A percentile compares a stretch with the other conserved stretches of the same genome.
Evolutionary conservation across 2,888 invertebrate genomes (phyloP).

Genomic region (Clostera curtula): DNA sequence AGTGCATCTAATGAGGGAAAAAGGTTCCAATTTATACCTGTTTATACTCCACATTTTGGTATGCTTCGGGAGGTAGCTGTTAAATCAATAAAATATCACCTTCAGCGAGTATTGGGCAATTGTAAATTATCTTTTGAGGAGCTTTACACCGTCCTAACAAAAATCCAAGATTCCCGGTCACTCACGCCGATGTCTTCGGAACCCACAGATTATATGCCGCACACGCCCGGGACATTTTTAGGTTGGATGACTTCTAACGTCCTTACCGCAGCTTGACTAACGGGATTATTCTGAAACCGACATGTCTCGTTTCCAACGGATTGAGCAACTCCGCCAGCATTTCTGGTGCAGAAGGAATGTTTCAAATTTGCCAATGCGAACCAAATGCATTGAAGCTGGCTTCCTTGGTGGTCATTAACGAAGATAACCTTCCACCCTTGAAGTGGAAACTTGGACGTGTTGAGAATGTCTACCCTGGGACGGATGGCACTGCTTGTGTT

Average conservation of each 20-base stretch:
- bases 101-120: constrained; percentile 9
- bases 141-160: constrained; percentile 9
- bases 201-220: constrained; percentile 7
- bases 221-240: constrained; percentile 17
- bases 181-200: constrained; percentile 12
- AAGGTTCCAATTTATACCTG: constrained; percentile 2
- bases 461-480: no score
- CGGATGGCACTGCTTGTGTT: no score
- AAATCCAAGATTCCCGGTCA: constrained; percentile 16
- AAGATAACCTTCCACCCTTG: no score
- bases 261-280: not conserved
- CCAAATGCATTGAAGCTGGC: no score
- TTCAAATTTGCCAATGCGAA: no score
- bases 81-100: constrained; percentile 6
- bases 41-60: constrained; percentile 7
- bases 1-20: constrained; percentile 1
- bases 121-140: constrained; percentile 12
- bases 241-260: constrained; percentile 10
- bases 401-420: no score
- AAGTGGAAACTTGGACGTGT: no score
- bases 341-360: no score
- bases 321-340: not conserved
- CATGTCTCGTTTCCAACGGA: constrained; percentile 2
- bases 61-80: constrained; percentile 1
- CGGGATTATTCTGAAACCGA: not conserved